Conservation (phyloP, 2,797 vertebrate species). For the Oreonectes daqikongensis region DNA sequence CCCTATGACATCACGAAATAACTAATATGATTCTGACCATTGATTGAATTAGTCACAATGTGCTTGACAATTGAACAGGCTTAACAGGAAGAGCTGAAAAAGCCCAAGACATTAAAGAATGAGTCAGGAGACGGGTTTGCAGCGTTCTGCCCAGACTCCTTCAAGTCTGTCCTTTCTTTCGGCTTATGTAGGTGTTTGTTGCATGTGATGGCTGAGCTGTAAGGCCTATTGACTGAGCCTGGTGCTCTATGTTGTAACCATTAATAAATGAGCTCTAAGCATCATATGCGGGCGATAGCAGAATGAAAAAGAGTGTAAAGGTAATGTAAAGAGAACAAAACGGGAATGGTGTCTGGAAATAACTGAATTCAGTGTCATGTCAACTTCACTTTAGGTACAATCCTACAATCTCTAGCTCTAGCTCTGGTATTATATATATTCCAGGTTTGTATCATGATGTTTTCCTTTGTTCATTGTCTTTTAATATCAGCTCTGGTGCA, state of each 20-base stretch:
- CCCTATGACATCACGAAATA: conserved; percentile 30
- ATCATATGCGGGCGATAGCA: conserved; percentile 52
- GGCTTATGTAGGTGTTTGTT: conserved; percentile 63
- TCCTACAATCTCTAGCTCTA: too few relatives aligned
- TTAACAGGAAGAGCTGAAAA: conserved; percentile 37
- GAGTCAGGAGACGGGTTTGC: conserved; percentile 31
- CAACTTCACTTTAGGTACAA: too few relatives aligned
- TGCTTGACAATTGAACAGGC: conserved; percentile 16
- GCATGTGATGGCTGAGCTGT: conserved; percentile 54
- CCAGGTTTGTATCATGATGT: neutral
- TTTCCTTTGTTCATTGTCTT: neutral
- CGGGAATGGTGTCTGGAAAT: too few relatives aligned
- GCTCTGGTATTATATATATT: too few relatives aligned
- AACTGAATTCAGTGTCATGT: conserved; percentile 12
- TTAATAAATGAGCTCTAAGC: conserved; percentile 76
- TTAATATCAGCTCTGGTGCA: neutral
- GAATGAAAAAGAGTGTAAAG: neutral
- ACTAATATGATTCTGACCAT: conserved; percentile 31
- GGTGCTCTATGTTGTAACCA: conserved; percentile 59
- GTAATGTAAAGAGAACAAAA: neutral
- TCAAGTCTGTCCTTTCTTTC: conserved; percentile 46
- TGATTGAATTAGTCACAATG: conserved; percentile 37
- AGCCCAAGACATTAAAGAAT: conserved; percentile 22
- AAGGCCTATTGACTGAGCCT: conserved; percentile 70
- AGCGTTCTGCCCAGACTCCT: conserved; percentile 18